These are phyloP conservation scores for Meloidogyne chitwoodi DNA, from an alignment of 1,140 invertebrate genomes.

Conservation along the genomic window DNA sequence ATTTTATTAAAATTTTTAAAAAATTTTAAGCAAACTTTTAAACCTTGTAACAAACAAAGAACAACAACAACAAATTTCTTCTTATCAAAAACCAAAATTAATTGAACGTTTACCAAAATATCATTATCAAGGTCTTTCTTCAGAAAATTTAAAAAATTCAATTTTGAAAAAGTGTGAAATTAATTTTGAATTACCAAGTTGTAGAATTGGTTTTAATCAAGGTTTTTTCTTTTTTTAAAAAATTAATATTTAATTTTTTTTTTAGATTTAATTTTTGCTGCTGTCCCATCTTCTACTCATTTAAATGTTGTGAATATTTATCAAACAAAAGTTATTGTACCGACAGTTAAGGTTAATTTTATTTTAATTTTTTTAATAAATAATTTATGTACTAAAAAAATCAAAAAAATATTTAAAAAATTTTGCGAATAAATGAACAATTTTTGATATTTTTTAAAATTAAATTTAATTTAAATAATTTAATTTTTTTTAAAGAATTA, in stretches of 20 bases:
- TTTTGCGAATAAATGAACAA: no score
- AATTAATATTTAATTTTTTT: not conserved
- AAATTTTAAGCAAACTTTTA: constrained; percentile 19
- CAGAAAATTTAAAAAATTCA: not conserved
- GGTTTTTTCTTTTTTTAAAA: constrained; percentile 1
- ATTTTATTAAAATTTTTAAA: no score
- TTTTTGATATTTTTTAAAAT: no score
- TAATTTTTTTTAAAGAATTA: constrained; percentile 7
- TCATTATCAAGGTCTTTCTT: not conserved
- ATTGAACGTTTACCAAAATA: constrained; percentile 10
- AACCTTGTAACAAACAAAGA: not conserved
- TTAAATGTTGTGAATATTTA: constrained; percentile 1
- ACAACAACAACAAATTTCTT: not conserved
- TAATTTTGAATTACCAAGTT: not conserved
- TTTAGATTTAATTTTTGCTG: constrained; percentile 3
- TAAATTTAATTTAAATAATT: no score
- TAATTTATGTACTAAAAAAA: not conserved
- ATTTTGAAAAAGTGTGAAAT: not conserved
- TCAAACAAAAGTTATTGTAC: not conserved
- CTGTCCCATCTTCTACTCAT: not conserved
- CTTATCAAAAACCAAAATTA: not conserved
- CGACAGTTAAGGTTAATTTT: not conserved
- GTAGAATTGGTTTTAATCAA: constrained; percentile 20
- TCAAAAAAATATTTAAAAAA: no score
- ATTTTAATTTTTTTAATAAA: not conserved